Conservation (phyloP, 2,888 invertebrate species). For the Ceratothoa steindachneri region DNA sequence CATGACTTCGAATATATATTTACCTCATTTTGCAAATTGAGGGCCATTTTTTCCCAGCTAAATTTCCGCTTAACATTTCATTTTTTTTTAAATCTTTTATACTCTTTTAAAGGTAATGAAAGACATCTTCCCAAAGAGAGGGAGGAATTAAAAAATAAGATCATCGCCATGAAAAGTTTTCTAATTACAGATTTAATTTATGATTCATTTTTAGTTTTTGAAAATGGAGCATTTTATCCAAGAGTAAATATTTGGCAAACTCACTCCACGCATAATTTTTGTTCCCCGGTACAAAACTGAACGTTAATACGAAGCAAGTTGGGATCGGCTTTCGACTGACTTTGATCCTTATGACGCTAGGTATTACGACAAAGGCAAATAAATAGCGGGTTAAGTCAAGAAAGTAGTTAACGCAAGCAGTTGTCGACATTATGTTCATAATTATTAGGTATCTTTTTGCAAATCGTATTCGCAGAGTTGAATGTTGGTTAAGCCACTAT, state of each 20-base stretch:
- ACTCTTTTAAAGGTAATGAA: too few species aligned
- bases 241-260: constrained; percentile 5
- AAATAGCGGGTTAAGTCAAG: constrained; percentile 10
- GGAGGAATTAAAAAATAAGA: background rate
- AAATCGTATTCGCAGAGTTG: too few species aligned
- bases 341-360: constrained; percentile 1
- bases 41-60: background rate
- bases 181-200: background rate
- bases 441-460: too few species aligned
- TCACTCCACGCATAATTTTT: constrained; percentile 9
- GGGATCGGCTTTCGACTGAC: background rate
- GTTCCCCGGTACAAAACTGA: background rate
- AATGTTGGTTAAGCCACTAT: background rate
- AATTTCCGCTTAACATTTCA: background rate
- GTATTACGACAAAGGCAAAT: background rate
- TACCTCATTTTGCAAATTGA: too few species aligned
- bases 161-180: constrained; percentile 2
- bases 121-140: background rate
- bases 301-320: background rate
- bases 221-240: constrained; percentile 6
- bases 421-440: background rate
- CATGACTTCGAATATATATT: too few species aligned
- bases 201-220: background rate
- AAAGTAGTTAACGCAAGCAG: background rate
- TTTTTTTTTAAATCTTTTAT: background rate